A percentile compares a stretch with the other conserved stretches of the same genome.
Evolutionary conservation across 2,113 vertebrate genomes (phyloP).

Genomic region (Calonectris borealis): DNA sequence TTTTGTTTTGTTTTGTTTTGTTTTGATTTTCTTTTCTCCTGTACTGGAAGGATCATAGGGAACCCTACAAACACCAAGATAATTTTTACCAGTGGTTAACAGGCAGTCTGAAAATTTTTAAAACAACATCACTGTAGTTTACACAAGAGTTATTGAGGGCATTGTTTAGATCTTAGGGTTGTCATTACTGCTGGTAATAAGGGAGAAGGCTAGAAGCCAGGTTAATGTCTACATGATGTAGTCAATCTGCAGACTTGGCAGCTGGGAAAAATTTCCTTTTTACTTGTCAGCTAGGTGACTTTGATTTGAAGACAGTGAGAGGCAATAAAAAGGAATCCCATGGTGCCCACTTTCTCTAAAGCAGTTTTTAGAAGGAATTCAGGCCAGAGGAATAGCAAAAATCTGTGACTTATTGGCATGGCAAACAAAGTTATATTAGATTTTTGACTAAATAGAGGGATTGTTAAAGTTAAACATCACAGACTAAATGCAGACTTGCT

Average conservation of each 20-base stretch:
- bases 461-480: neutral
- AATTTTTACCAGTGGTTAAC: neutral
- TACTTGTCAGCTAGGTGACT: neutral
- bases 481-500: neutral
- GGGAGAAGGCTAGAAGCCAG: neutral
- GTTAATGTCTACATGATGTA: neutral
- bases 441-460: neutral
- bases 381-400: neutral
- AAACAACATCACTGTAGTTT: neutral
- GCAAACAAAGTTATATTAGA: neutral
- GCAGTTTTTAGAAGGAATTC: neutral
- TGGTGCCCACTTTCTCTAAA: neutral
- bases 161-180: neutral
- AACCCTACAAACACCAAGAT: neutral
- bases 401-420: neutral
- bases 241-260: neutral
- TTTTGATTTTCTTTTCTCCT: neutral
- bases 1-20: too few species aligned
- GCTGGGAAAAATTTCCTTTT: neutral
- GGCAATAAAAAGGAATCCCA: neutral
- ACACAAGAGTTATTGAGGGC: neutral
- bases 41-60: neutral
- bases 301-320: neutral
- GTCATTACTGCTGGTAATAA: neutral
- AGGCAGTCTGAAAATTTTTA: neutral